Evolutionary conservation across 2,888 invertebrate genomes (phyloP).

Genomic region (Coelopa pilipes): DNA sequence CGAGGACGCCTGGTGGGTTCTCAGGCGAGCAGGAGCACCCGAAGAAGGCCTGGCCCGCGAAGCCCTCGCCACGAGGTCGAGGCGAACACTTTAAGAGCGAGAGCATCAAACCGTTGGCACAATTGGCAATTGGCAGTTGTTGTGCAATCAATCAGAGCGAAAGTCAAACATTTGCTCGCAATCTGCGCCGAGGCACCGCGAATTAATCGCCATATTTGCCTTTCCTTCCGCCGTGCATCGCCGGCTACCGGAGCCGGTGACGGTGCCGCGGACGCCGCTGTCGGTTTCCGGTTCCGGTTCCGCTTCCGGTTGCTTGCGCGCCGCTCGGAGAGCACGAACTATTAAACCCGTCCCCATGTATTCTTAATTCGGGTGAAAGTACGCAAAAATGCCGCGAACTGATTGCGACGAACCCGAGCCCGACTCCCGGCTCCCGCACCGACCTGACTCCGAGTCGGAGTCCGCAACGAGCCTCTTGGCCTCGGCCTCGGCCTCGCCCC

Average conservation of each 20-base stretch:
- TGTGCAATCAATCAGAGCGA: constrained; percentile 65
- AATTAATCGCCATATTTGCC: constrained; percentile 64
- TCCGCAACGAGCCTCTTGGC: too few relatives aligned
- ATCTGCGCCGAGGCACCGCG: constrained; percentile 57
- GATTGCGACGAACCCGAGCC: too few relatives aligned
- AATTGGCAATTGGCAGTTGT: constrained; percentile 48
- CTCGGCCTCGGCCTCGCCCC: too few relatives aligned
- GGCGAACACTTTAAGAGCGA: constrained; percentile 25
- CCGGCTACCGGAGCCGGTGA: background rate
- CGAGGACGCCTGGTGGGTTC: too few relatives aligned
- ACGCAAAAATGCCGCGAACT: background rate
- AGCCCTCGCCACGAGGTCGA: background rate
- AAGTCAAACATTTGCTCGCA: constrained; percentile 65
- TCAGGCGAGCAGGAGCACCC: too few relatives aligned
- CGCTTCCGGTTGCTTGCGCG: background rate
- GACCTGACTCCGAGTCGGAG: too few relatives aligned
- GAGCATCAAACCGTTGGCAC: constrained; percentile 39
- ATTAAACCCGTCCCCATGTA: background rate
- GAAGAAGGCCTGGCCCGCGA: too few relatives aligned
- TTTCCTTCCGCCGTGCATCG: background rate
- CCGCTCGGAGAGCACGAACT: background rate
- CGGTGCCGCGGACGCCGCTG: too few relatives aligned
- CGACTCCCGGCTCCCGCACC: too few relatives aligned
- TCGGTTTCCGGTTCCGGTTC: background rate
- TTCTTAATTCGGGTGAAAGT: background rate